These are phyloP conservation scores for Metaphire vulgaris DNA, from an alignment of 1,140 invertebrate genomes.

Conservation along the genomic window DNA sequence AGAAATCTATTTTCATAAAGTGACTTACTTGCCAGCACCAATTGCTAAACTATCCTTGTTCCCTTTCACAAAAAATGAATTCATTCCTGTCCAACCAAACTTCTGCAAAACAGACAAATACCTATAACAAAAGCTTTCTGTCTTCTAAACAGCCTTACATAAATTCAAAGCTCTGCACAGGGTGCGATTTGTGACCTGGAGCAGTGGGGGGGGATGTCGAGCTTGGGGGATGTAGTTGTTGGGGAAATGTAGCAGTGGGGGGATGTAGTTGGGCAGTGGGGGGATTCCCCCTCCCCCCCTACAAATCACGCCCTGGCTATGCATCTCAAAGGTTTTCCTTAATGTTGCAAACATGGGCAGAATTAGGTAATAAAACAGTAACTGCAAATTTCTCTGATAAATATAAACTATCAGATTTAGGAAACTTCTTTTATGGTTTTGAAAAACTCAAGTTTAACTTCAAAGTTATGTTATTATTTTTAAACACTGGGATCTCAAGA, in stretches of 20 bases:
- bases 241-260: background rate
- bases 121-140: background rate
- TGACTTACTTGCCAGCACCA: conserved; percentile 91
- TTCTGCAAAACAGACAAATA: conserved; percentile 11
- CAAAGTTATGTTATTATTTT: background rate
- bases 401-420: too few species aligned
- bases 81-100: conserved; percentile 96
- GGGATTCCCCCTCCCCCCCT: background rate
- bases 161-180: background rate
- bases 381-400: too few species aligned
- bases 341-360: too few species aligned
- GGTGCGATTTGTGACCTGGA: background rate
- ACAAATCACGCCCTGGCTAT: background rate
- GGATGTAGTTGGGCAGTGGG: background rate
- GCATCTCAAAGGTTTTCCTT: too few species aligned
- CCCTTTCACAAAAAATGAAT: conserved; percentile 95
- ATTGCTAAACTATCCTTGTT: conserved; percentile 90
- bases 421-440: too few species aligned
- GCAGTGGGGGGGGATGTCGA: background rate
- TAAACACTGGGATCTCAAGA: background rate
- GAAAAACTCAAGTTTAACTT: too few species aligned
- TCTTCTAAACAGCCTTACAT: background rate
- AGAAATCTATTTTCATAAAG: too few species aligned
- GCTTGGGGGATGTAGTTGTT: background rate
- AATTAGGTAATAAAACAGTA: too few species aligned